A percentile compares a stretch with the other conserved stretches of the same genome.
Evolutionary conservation across 2,113 vertebrate genomes (phyloP).

Genomic region (Pan paniscus): DNA sequence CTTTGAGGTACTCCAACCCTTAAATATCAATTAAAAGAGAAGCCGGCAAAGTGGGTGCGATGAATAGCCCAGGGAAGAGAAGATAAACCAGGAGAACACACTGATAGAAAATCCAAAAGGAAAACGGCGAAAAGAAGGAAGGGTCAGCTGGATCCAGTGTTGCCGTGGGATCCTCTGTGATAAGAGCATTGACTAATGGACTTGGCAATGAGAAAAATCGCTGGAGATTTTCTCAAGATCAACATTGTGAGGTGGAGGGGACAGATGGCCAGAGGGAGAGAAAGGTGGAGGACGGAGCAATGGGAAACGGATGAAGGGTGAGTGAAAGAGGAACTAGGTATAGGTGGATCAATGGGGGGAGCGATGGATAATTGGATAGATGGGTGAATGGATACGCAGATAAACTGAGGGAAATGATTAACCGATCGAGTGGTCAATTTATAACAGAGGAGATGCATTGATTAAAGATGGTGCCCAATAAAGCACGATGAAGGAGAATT

Average conservation of each 20-base stretch:
- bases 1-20: background rate
- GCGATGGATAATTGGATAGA: no score
- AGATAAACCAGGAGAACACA: no score
- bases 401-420: background rate
- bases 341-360: no score
- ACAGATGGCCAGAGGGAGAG: background rate
- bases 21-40: background rate
- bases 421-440: no score
- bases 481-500: background rate
- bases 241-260: no score
- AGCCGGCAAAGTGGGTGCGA: background rate
- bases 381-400: background rate
- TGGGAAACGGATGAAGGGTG: background rate
- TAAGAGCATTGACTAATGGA: rapidly evolving
- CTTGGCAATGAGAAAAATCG: background rate
- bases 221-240: background rate
- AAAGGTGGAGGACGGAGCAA: no score
- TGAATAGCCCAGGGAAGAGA: background rate
- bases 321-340: background rate
- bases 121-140: background rate
- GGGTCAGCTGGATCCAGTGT: no score
- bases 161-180: background rate
- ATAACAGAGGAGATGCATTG: background rate
- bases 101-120: background rate
- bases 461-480: background rate